These are phyloP conservation scores for Lampropteryx suffumata DNA, from an alignment of 2,888 invertebrate species.

Conservation along the genomic window DNA sequence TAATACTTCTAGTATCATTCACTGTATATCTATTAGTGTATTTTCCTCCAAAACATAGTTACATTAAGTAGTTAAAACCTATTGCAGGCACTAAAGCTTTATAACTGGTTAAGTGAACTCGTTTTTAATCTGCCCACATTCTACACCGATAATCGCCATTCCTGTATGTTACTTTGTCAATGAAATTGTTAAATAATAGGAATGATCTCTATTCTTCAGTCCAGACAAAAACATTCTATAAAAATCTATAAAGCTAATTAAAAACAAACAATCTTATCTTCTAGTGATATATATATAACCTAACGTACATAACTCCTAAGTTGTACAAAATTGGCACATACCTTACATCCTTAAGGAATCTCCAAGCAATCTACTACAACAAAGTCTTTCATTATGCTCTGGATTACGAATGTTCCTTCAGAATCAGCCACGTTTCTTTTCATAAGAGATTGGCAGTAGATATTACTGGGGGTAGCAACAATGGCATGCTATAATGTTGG, in stretches of 20 bases:
- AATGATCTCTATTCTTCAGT: too few species aligned
- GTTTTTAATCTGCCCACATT: constrained; percentile 46
- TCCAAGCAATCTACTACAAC: constrained; percentile 15
- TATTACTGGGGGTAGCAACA: constrained; percentile 54
- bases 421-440: constrained; percentile 52
- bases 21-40: too few species aligned
- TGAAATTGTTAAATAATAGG: constrained; percentile 33
- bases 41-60: too few species aligned
- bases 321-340: constrained; percentile 1
- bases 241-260: too few species aligned
- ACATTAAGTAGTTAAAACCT: too few species aligned
- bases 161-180: constrained; percentile 41
- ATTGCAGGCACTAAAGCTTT: constrained; percentile 21
- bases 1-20: too few species aligned
- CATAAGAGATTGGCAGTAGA: constrained; percentile 53
- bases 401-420: constrained; percentile 52
- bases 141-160: constrained; percentile 36
- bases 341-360: background rate
- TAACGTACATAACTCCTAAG: background rate
- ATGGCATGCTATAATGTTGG: constrained; percentile 41
- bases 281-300: too few species aligned
- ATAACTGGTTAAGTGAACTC: constrained; percentile 45
- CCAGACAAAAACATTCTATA: too few species aligned
- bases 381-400: constrained; percentile 20
- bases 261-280: too few species aligned